Conservation (phyloP, 2,888 invertebrate species). For the Molanna angustata region DNA sequence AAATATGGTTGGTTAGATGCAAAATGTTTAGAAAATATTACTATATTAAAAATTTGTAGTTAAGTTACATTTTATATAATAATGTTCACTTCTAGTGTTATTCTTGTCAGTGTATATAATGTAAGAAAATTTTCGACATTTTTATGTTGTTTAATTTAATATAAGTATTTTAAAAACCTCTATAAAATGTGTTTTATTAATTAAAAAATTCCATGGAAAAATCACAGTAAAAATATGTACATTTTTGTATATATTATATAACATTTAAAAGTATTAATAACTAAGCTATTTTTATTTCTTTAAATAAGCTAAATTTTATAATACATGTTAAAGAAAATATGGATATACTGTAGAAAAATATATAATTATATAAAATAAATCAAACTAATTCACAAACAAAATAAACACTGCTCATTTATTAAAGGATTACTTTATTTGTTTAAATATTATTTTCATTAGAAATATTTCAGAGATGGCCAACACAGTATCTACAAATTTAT, state of each 20-base stretch:
- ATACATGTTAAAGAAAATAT: not conserved
- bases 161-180: slow-evolving; percentile 11
- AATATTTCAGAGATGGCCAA: too few relatives aligned
- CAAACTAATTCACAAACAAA: too few relatives aligned
- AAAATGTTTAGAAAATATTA: too few relatives aligned
- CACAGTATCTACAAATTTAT: too few relatives aligned
- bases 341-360: not conserved
- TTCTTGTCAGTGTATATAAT: too few relatives aligned
- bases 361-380: not conserved
- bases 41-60: too few relatives aligned
- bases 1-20: too few relatives aligned
- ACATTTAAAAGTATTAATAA: slow-evolving; percentile 4
- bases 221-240: slow-evolving; percentile 29
- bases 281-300: not conserved
- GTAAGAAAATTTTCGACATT: not conserved
- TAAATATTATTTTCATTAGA: too few relatives aligned
- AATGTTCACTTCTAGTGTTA: too few relatives aligned
- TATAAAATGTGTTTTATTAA: slow-evolving; percentile 17
- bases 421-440: too few relatives aligned
- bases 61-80: too few relatives aligned
- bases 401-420: too few relatives aligned
- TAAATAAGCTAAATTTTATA: not conserved
- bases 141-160: not conserved
- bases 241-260: slow-evolving; percentile 21
- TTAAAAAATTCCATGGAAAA: slow-evolving; percentile 13